Evolutionary conservation across 1,140 invertebrate genomes (phyloP).

Genomic region (Pseudomyrmex concolor): DNA sequence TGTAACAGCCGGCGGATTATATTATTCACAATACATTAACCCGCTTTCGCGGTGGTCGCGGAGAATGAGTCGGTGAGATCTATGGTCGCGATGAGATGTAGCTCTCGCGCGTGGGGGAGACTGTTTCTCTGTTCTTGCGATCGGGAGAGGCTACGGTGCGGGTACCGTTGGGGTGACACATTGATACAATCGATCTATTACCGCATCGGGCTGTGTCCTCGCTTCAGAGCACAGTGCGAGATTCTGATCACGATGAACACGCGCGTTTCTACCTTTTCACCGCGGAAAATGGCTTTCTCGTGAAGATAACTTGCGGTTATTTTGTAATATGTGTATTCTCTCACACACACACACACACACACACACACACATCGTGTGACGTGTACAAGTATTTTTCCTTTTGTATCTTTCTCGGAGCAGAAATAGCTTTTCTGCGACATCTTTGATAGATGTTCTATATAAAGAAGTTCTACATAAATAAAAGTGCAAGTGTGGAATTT

Average conservation of each 20-base stretch:
- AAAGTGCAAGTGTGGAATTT: not conserved
- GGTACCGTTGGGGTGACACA: conserved; percentile 32
- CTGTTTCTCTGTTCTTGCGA: conserved; percentile 26
- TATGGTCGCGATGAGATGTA: conserved; percentile 30
- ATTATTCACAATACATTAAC: conserved; percentile 84
- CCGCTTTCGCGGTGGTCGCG: conserved; percentile 78
- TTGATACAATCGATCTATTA: conserved; percentile 55
- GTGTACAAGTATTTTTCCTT: not conserved
- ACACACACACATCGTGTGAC: not conserved
- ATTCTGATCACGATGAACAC: conserved; percentile 48
- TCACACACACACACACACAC: too few relatives aligned
- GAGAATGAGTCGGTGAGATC: conserved; percentile 50
- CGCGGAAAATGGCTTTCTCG: conserved; percentile 33
- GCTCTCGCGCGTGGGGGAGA: not conserved
- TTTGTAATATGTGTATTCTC: not conserved
- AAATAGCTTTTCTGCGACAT: not conserved
- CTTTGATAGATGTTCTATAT: too few relatives aligned
- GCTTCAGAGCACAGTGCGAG: conserved; percentile 21
- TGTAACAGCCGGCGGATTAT: conserved; percentile 80
- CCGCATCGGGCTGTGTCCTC: conserved; percentile 2
- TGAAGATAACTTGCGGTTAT: conserved; percentile 34
- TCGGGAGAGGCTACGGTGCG: not conserved
- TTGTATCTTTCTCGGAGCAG: not conserved
- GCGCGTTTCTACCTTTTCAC: conserved; percentile 25
- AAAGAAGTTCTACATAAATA: not conserved